Conservation (phyloP, 2,113 vertebrate genomes). For the Scytalopus superciliaris region DNA sequence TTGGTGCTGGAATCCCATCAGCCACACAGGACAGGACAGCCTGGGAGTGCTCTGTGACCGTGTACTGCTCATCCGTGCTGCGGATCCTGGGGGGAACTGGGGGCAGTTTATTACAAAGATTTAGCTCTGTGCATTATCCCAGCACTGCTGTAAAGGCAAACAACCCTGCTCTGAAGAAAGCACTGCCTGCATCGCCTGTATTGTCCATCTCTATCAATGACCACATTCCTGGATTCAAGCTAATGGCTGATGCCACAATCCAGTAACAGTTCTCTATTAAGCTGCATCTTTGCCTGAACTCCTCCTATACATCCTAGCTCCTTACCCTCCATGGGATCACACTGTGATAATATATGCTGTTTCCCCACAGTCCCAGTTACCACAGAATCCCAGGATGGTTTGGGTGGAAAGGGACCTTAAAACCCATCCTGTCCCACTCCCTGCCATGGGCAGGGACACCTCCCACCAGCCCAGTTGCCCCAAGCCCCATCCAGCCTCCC, state of each 20-base stretch:
- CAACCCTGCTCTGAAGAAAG: neutral
- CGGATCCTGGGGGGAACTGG: conserved; percentile 89
- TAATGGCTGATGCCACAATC: neutral
- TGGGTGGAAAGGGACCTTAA: neutral
- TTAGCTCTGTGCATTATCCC: neutral
- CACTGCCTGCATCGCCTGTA: neutral
- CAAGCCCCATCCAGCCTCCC: fast-evolving
- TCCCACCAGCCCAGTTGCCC: neutral
- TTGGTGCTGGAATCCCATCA: conserved; percentile 87
- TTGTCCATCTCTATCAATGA: neutral
- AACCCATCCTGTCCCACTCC: neutral
- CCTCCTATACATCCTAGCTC: neutral
- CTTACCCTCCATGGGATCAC: neutral
- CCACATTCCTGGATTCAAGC: neutral
- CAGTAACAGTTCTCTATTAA: neutral
- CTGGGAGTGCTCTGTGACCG: conserved; percentile 76
- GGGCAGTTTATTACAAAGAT: neutral
- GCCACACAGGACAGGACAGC: conserved; percentile 82
- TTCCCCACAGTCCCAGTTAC: neutral
- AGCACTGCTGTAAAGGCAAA: neutral
- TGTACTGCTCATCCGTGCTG: conserved; percentile 66
- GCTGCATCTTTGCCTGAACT: neutral
- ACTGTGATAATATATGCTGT: fast-evolving
- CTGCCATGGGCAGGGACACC: fast-evolving
- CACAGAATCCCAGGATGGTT: neutral